Conservation (phyloP, 2,797 vertebrate species). For the Neostethus bicornis region DNA sequence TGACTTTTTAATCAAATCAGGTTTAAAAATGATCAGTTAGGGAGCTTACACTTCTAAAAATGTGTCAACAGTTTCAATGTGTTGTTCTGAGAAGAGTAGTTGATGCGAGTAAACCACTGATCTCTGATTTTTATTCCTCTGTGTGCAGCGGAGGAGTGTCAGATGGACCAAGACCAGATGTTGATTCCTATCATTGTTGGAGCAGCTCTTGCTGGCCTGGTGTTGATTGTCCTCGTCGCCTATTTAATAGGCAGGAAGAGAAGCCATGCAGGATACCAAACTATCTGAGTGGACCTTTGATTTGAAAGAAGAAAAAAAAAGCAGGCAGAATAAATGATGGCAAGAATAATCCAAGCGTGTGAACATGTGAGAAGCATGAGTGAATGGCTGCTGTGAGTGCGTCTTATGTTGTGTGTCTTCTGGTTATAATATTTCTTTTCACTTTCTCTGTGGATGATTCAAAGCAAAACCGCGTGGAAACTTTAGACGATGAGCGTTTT, state of each 20-base stretch:
- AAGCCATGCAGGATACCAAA: slow-evolving; percentile 98
- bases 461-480: slow-evolving; percentile 32
- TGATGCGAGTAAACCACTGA: too few relatives aligned
- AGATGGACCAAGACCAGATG: slow-evolving; percentile 92
- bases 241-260: slow-evolving; percentile 96
- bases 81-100: not conserved
- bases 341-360: slow-evolving; percentile 12
- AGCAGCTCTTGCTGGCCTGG: slow-evolving; percentile 92
- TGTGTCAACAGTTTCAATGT: not conserved
- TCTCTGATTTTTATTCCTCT: not conserved
- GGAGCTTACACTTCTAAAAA: not conserved
- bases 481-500: slow-evolving; percentile 18
- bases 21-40: not conserved
- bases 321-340: slow-evolving; percentile 24
- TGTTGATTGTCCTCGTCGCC: slow-evolving; percentile 93
- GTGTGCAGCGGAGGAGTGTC: slow-evolving; percentile 79
- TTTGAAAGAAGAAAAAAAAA: slow-evolving; percentile 20
- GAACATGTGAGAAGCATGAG: slow-evolving; percentile 10
- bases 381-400: slow-evolving; percentile 37
- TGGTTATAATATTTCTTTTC: slow-evolving; percentile 30
- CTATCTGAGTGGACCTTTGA: slow-evolving; percentile 82
- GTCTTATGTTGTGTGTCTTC: slow-evolving; percentile 28
- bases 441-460: slow-evolving; percentile 33
- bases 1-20: not conserved
- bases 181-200: slow-evolving; percentile 90